phyloP scores from a whole-genome alignment of 2,888 invertebrate species.

The Julus scanicus region DNA sequence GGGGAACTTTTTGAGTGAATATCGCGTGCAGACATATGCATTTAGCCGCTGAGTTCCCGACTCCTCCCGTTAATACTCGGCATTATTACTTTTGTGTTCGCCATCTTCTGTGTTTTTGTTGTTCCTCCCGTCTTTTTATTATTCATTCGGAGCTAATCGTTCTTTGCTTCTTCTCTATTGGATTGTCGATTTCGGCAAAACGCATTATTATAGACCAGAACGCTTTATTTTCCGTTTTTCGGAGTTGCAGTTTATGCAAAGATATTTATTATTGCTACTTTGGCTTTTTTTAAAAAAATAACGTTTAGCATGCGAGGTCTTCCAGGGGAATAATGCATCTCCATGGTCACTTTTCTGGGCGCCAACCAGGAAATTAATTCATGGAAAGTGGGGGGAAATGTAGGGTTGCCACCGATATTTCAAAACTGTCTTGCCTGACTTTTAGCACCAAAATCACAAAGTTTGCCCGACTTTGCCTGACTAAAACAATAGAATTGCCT shows the following conservation, averaged over 20 bases:
- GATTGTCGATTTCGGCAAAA: slow-evolving; percentile 25
- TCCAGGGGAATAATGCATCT: neutral
- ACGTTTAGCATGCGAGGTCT: neutral
- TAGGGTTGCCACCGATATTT: too few relatives aligned
- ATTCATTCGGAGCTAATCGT: slow-evolving; percentile 31
- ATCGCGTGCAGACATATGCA: neutral
- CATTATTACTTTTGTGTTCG: slow-evolving; percentile 25
- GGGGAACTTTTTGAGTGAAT: neutral
- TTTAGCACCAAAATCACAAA: too few relatives aligned
- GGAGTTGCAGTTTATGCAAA: slow-evolving; percentile 4
- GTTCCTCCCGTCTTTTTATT: slow-evolving; percentile 31
- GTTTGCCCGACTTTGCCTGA: too few relatives aligned
- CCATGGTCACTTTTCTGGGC: slow-evolving; percentile 10
- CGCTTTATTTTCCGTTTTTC: neutral
- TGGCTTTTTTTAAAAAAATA: neutral
- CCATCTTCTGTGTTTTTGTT: neutral
- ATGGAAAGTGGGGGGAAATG: neutral
- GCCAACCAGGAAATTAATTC: neutral
- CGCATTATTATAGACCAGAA: neutral
- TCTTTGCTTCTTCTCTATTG: slow-evolving; percentile 8
- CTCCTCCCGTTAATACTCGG: neutral
- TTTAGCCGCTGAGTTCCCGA: neutral
- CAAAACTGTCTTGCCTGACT: too few relatives aligned
- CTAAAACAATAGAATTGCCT: too few relatives aligned
- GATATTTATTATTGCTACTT: slow-evolving; percentile 39